phyloP scores from a whole-genome alignment of 2,113 vertebrate genomes.

The Odobenus rosmarus region DNA sequence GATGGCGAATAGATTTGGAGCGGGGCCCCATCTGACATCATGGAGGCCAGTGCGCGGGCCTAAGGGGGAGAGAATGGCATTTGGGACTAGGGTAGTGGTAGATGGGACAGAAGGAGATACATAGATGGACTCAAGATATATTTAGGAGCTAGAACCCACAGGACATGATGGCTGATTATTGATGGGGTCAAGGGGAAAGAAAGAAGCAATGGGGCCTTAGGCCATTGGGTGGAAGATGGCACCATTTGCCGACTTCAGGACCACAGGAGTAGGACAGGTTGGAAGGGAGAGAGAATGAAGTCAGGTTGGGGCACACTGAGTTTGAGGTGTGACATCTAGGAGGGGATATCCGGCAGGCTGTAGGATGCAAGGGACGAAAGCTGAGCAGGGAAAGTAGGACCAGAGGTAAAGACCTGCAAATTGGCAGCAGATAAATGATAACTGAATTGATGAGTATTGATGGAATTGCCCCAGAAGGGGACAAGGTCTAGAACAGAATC shows the following conservation, averaged over 20 bases:
- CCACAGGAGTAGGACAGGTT: not conserved
- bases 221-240: not conserved
- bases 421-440: not conserved
- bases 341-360: not conserved
- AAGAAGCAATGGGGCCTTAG: not conserved
- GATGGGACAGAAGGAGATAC: not conserved
- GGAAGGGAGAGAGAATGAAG: not conserved
- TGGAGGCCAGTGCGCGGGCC: not conserved
- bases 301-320: not conserved
- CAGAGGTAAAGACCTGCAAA: not conserved
- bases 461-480: not conserved
- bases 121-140: not conserved
- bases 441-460: not conserved
- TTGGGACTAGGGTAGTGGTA: not conserved
- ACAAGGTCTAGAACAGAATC: not conserved
- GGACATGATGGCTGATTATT: accelerated
- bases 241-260: not conserved
- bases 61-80: not conserved
- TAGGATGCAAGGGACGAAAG: not conserved
- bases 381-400: not conserved
- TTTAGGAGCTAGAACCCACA: not conserved
- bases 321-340: not conserved
- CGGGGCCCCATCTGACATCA: not conserved
- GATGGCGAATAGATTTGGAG: not conserved
- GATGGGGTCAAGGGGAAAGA: not conserved